Evolutionary conservation across 2,888 invertebrate species (phyloP).

Genomic region (Anoplius nigerrimus): DNA sequence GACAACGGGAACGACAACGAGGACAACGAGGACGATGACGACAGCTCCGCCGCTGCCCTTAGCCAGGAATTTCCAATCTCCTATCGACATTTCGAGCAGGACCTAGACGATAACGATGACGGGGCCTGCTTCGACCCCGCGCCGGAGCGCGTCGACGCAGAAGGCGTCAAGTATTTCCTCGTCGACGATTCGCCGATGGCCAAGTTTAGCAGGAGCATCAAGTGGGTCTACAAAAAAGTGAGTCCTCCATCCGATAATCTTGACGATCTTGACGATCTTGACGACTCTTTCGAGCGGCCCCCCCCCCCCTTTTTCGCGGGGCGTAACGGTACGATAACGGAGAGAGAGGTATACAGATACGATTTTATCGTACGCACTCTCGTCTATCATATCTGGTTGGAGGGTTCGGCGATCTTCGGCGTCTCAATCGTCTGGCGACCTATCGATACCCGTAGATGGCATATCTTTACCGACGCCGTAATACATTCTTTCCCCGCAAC

Average conservation of each 20-base stretch:
- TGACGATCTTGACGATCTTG: too few species aligned
- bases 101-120: too few species aligned
- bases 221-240: slow-evolving; percentile 69
- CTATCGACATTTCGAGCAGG: too few species aligned
- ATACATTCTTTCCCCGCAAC: background rate
- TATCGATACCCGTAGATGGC: slow-evolving; percentile 3
- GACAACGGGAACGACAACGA: slow-evolving; percentile 41
- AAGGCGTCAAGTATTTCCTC: slow-evolving; percentile 61
- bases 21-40: slow-evolving; percentile 40
- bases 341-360: too few species aligned
- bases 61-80: too few species aligned
- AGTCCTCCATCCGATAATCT: slow-evolving; percentile 40
- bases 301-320: too few species aligned
- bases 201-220: slow-evolving; percentile 63
- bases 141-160: slow-evolving; percentile 15
- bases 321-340: too few species aligned
- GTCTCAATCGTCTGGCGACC: background rate
- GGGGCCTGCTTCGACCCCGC: slow-evolving; percentile 8
- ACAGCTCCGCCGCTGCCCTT: too few species aligned
- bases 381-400: slow-evolving; percentile 3
- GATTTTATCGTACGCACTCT: too few species aligned
- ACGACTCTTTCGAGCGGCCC: too few species aligned
- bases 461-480: slow-evolving; percentile 5
- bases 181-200: slow-evolving; percentile 67
- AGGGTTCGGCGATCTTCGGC: background rate